A percentile compares a stretch with the other conserved stretches of the same genome.
Evolutionary conservation across 1,140 invertebrate genomes (phyloP).

Genomic region (Calephelis virginiensis): DNA sequence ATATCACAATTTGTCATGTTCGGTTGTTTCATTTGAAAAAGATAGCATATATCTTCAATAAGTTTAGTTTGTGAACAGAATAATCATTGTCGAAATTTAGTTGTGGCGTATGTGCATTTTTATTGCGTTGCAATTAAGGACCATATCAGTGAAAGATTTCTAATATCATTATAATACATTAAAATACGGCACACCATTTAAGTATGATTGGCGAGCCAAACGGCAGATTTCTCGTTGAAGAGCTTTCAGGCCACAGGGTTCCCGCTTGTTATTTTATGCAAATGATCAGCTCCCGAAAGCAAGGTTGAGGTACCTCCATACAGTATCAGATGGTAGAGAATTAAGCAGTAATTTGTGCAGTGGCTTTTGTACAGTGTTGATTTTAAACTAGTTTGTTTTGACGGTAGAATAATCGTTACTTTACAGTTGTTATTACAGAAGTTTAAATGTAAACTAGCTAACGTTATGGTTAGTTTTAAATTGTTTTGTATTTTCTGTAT

Average conservation of each 20-base stretch:
- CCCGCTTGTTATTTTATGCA: slow-evolving; percentile 74
- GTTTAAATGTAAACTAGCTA: not conserved
- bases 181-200: slow-evolving; percentile 16
- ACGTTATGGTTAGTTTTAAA: no score
- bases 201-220: slow-evolving; percentile 49
- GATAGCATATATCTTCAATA: no score
- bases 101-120: no score
- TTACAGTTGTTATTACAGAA: not conserved
- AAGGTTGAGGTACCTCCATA: slow-evolving; percentile 48
- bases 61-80: no score
- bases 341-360: slow-evolving; percentile 24
- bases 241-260: slow-evolving; percentile 43
- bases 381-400: slow-evolving; percentile 21
- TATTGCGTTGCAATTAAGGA: no score
- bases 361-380: slow-evolving; percentile 20
- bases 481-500: no score
- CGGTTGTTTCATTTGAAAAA: no score
- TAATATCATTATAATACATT: not conserved
- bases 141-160: not conserved
- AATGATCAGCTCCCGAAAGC: slow-evolving; percentile 56
- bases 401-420: slow-evolving; percentile 6
- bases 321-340: slow-evolving; percentile 23
- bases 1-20: no score
- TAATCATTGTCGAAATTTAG: no score
- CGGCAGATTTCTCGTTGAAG: slow-evolving; percentile 49